Conservation (phyloP, 2,113 vertebrate species). For the Pionites leucogaster region DNA sequence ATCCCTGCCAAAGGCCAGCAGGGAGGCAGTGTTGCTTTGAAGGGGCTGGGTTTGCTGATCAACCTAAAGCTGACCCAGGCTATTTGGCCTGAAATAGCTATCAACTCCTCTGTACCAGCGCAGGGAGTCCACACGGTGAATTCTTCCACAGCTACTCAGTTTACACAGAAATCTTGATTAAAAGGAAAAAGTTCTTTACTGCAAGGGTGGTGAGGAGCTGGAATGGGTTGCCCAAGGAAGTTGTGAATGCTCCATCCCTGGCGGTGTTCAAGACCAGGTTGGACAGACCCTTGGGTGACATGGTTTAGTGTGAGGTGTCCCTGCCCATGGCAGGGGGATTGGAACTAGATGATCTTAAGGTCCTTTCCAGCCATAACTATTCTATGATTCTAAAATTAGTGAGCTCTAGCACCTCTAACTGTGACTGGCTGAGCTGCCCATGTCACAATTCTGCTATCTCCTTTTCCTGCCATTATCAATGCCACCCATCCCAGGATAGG, state of each 20-base stretch:
- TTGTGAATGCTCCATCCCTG: no score
- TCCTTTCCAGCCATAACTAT: no score
- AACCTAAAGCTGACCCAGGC: accelerated
- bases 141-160: not conserved
- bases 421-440: not conserved
- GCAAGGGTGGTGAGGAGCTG: no score
- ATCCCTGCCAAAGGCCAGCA: not conserved
- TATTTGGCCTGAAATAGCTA: not conserved
- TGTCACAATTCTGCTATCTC: accelerated
- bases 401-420: not conserved
- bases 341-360: no score
- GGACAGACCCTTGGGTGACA: no score
- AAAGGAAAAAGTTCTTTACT: no score
- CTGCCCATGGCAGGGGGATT: no score
- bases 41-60: not conserved
- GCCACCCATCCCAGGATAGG: not conserved
- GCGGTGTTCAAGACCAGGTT: no score
- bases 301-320: no score
- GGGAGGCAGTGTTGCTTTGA: not conserved
- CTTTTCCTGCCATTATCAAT: not conserved
- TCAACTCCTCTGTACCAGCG: not conserved
- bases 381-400: no score
- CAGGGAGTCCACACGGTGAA: not conserved
- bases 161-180: not conserved
- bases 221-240: no score